Conservation (phyloP, 1,140 invertebrate genomes). For the Colletes gigas region DNA sequence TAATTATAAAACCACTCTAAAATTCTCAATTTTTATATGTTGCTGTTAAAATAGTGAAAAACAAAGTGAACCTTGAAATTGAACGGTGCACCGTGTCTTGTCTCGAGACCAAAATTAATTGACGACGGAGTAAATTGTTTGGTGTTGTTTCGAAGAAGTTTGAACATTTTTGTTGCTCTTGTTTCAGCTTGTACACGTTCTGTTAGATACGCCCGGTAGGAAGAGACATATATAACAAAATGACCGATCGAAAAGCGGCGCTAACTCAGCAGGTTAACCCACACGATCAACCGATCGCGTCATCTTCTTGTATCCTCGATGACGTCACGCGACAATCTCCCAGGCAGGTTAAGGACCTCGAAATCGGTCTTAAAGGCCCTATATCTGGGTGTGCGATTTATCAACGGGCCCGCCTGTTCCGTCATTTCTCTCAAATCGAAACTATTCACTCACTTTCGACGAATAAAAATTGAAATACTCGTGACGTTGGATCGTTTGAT, state of each 20-base stretch:
- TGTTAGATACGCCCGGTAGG: slow-evolving; percentile 34
- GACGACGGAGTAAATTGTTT: no score
- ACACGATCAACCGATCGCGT: slow-evolving; percentile 65
- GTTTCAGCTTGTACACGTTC: neutral
- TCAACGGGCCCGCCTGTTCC: slow-evolving; percentile 14
- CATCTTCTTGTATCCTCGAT: slow-evolving; percentile 64
- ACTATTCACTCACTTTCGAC: slow-evolving; percentile 3
- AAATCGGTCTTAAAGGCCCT: slow-evolving; percentile 28
- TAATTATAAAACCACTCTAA: no score
- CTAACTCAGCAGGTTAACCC: slow-evolving; percentile 64
- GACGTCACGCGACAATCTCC: slow-evolving; percentile 54
- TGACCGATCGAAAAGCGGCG: slow-evolving; percentile 58
- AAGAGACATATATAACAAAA: slow-evolving; percentile 30
- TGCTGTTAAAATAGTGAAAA: no score
- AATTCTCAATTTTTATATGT: no score
- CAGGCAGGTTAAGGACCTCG: slow-evolving; percentile 59
- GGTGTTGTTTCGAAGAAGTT: no score
- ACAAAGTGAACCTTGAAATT: no score
- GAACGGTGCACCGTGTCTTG: no score
- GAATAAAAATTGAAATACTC: no score
- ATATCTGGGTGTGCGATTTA: slow-evolving; percentile 22
- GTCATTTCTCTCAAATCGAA: slow-evolving; percentile 2
- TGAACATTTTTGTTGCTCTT: neutral
- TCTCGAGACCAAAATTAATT: no score
- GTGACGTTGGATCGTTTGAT: no score